Base-by-base conservation (phyloP, 2,113 vertebrate species). In the Regulus satrapa region DNA sequence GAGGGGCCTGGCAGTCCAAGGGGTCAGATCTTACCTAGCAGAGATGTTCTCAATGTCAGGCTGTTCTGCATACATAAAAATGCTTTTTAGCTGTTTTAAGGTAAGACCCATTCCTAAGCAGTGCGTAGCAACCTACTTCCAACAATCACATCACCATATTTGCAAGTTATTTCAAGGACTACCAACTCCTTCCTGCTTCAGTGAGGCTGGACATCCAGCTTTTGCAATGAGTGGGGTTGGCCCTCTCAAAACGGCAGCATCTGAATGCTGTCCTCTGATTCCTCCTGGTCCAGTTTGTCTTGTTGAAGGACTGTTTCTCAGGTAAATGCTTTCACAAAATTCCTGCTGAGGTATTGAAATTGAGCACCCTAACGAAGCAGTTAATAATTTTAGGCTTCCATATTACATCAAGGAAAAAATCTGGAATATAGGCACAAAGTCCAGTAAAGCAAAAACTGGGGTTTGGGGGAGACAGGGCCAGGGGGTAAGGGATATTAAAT, bases 161-260 rank as follows among this genome's bases (percentile, higher is more conserved):
- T 1, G 0, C 13, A 46, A 31, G 15, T 48, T 23, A n/a, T 55
- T 85, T 68, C 58, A 73, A 81, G 54, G 32, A 63, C 24, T 13
- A 40, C 14, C 26, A 25, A 18, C 48, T 45, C 31, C 28, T 13
- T 49, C 26, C 34, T 21, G 43, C 19, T 74, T 68, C 25, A 59
- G 4, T 12, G 25, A 83, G 17, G 25, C 6, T 49, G 13, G 23
- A 5, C 13, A 72, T 10, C 7, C 19, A 49, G 3, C 15, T n/a
- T 24, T 21, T 17, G 5, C 0, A 0, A 24, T 23, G 28, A 51
- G 13, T 26, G 36, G 63, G 2, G 5, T 3, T 66, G 32, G 18
- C n/a, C 11, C 4, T 63, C 25, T 51, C 26, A 15, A 25, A 20
- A 24, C 3, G 40, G 19, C 15, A 31, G 15, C 45, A 24, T 34